Evolutionary conservation across 2,888 invertebrate genomes (phyloP).

Genomic region (Drosophila austrosaltans): DNA sequence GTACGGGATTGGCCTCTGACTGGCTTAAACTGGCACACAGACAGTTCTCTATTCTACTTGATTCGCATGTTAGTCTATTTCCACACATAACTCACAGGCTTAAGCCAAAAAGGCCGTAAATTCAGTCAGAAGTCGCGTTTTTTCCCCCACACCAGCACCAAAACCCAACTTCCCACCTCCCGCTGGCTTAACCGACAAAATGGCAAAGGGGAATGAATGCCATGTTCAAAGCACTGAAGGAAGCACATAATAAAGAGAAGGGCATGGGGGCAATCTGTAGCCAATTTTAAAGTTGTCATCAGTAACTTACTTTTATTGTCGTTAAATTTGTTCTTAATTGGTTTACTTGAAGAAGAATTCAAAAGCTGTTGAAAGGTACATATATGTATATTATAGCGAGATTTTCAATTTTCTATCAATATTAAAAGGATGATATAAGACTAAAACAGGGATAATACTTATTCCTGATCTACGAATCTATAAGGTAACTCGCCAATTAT

Average conservation of each 20-base stretch:
- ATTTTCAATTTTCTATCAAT: not conserved
- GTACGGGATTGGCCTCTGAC: slow-evolving; percentile 10
- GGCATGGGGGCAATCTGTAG: slow-evolving; percentile 27
- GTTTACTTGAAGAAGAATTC: not conserved
- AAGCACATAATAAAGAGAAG: slow-evolving; percentile 3
- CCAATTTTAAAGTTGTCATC: slow-evolving; percentile 61
- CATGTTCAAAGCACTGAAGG: slow-evolving; percentile 1
- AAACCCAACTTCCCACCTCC: not conserved
- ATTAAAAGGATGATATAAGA: no score
- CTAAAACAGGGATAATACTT: no score
- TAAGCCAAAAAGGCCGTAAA: slow-evolving; percentile 54
- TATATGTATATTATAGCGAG: not conserved
- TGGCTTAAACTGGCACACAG: slow-evolving; percentile 33
- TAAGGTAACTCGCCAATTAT: no score
- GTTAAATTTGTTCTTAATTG: slow-evolving; percentile 9
- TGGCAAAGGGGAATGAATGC: slow-evolving; percentile 21
- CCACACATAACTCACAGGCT: slow-evolving; percentile 16
- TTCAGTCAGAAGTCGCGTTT: slow-evolving; percentile 49
- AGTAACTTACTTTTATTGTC: slow-evolving; percentile 32
- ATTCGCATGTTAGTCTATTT: slow-evolving; percentile 16
- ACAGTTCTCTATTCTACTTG: slow-evolving; percentile 39
- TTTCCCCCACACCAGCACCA: not conserved
- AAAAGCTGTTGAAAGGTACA: not conserved
- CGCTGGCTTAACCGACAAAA: slow-evolving; percentile 51
- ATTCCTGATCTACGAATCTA: no score